Percentiles rank a stretch among this genome's conserved stretches.
Conservation (phyloP, 2,113 vertebrate species). For the Nesoenas mayeri region DNA sequence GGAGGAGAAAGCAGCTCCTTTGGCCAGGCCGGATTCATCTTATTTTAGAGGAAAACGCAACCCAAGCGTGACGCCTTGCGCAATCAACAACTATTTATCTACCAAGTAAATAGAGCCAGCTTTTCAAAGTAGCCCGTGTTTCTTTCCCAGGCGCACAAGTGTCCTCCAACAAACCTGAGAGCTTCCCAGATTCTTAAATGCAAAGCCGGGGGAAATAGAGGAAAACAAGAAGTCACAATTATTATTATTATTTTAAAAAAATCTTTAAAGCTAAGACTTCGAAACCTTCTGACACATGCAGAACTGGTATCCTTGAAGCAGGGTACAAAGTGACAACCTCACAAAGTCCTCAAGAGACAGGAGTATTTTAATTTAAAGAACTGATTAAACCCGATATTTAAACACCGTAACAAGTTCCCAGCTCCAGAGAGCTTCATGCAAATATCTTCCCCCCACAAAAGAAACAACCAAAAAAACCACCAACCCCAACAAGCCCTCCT, state of each 20-base stretch:
- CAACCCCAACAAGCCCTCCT: not conserved
- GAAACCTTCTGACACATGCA: not conserved
- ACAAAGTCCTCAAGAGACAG: not conserved
- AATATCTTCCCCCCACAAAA: not conserved
- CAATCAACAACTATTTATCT: slow-evolving; percentile 1
- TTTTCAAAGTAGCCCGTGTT: not conserved
- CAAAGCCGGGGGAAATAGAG: not conserved
- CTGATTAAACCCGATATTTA: not conserved
- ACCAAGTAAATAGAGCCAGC: not conserved
- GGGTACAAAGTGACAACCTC: not conserved
- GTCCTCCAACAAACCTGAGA: not conserved
- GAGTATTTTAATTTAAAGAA: not conserved
- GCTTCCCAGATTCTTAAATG: not conserved
- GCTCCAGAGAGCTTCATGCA: not conserved
- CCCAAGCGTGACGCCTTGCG: not conserved
- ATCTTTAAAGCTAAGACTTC: not conserved
- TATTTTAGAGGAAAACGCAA: not conserved
- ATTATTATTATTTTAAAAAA: not conserved
- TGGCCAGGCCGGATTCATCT: not conserved
- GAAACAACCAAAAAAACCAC: not conserved
- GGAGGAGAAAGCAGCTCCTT: not conserved
- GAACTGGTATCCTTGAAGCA: not conserved
- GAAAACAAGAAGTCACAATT: not conserved
- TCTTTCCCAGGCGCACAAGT: not conserved
- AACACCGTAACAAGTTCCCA: not conserved